Conservation (phyloP, 2,797 vertebrate genomes). For the Danionella dracula region DNA sequence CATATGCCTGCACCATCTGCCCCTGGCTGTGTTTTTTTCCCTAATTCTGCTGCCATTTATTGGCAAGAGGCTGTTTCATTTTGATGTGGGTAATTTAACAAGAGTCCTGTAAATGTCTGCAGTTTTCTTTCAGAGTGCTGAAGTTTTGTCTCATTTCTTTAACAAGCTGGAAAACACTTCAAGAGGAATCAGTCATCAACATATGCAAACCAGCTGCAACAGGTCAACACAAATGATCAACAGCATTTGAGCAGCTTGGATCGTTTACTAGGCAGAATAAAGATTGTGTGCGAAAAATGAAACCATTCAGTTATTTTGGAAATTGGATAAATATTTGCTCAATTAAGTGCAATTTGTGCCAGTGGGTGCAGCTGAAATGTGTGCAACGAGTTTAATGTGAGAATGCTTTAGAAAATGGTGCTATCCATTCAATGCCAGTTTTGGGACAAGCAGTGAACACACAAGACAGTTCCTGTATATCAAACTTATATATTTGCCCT, state of each 20-base stretch:
- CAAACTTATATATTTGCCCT: too few species aligned
- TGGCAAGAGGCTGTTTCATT: slow-evolving; percentile 49
- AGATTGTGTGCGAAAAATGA: slow-evolving; percentile 24
- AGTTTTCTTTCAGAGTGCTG: slow-evolving; percentile 45
- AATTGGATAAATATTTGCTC: slow-evolving; percentile 35
- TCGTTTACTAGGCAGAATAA: slow-evolving; percentile 12
- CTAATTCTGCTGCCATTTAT: slow-evolving; percentile 47
- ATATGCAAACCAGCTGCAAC: slow-evolving; percentile 44
- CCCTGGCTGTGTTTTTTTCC: slow-evolving; percentile 30
- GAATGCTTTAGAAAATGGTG: slow-evolving; percentile 3
- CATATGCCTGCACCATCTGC: slow-evolving; percentile 27
- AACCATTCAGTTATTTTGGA: slow-evolving; percentile 13
- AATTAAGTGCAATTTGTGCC: slow-evolving; percentile 29
- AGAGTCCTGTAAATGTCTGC: slow-evolving; percentile 48
- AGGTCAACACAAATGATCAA: slow-evolving; percentile 33
- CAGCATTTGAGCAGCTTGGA: slow-evolving; percentile 13
- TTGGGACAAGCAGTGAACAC: background rate
- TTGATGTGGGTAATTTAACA: slow-evolving; percentile 55
- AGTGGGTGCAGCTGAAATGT: background rate
- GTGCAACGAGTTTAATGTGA: background rate
- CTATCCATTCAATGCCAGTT: slow-evolving; percentile 20
- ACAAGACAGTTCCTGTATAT: background rate
- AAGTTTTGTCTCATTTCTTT: slow-evolving; percentile 47
- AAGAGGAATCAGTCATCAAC: slow-evolving; percentile 39
- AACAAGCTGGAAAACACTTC: slow-evolving; percentile 54